Evolutionary conservation across 2,888 invertebrate genomes (phyloP).

Genomic region (Drosophila differens): DNA sequence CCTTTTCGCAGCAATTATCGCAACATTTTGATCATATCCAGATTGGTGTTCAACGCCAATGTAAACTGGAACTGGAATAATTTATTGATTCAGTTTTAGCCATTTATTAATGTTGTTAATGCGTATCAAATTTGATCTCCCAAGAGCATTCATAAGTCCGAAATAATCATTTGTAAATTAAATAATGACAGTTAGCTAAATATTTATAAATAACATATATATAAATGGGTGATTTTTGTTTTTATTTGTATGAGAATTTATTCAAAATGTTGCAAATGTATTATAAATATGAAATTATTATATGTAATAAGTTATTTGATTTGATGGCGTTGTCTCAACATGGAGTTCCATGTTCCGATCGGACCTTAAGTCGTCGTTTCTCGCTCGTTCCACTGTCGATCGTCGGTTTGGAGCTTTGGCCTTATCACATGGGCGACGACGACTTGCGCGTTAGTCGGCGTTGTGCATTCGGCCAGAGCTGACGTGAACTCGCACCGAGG

Average conservation of each 20-base stretch:
- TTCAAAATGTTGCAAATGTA: background rate
- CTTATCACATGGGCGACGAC: constrained; percentile 44
- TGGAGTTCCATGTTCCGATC: constrained; percentile 13
- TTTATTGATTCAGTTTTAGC: background rate
- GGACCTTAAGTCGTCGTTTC: constrained; percentile 12
- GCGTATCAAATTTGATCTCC: background rate
- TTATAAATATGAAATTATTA: background rate
- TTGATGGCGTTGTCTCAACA: background rate
- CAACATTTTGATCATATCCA: background rate
- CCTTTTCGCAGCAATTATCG: background rate
- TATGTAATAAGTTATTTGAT: background rate
- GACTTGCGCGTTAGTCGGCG: constrained; percentile 63
- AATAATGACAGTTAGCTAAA: background rate
- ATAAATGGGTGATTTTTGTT: background rate
- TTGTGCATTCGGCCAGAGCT: constrained; percentile 74
- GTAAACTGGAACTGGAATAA: background rate
- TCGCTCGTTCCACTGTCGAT: constrained; percentile 33
- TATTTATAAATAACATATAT: background rate
- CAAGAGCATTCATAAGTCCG: background rate
- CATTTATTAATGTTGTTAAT: background rate
- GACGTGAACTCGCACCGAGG: constrained; percentile 50
- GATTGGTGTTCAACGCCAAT: background rate
- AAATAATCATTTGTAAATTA: background rate
- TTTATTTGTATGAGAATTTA: background rate
- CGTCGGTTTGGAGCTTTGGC: constrained; percentile 30